Evolutionary conservation across 2,113 vertebrate genomes (phyloP), one percentile per base, ranked within the genome.

Genomic region (Melanotaenia duboulayi): DNA sequence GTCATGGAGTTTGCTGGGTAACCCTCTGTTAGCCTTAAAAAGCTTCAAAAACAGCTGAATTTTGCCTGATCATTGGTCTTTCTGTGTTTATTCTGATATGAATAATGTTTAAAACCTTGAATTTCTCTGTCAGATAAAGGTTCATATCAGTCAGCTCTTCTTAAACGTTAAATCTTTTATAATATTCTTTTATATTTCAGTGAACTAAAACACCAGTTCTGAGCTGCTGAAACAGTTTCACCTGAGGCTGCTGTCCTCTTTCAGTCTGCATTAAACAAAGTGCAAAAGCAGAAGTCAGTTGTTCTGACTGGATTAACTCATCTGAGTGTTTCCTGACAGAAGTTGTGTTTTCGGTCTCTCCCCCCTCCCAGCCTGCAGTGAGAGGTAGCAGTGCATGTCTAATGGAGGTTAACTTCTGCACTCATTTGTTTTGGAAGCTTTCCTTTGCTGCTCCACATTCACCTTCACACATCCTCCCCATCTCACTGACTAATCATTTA

Each of bases 261-360:
- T 12, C 4, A 37, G 25, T 17, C 61, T 44, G 24, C 40, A 19
- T 78, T 14, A 17, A 62, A 19, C 57, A 40, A 39, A 5, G 16
- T 42, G 28, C 48, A n/a, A 9, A 61, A 60, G 44, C 51, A 63
- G 54, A 52, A 42, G 17, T 52, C 11, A 49, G 84, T 76, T 84
- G 74, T 87, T 86, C 76, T 90, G 65, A 88, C 66, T 90, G 91
- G 84, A 90, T 90, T 83, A 84, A 79, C 65, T 79, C 50, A 63
- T 80, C 63, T 71, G 75, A 85, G 68, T 68, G 81, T 81, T 87
- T 81, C 81, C 77, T 78, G 66, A 82, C 61, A 59, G 25, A 28
- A 51, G 8, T 65, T 57, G 25, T 64, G 61, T 24, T 54, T 63
- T 13, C 22, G 2, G 11, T n/a, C 11, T 23, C 20, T 25, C 14